Base-by-base conservation (phyloP, 2,888 invertebrate species). In the Pterostichus niger region DNA sequence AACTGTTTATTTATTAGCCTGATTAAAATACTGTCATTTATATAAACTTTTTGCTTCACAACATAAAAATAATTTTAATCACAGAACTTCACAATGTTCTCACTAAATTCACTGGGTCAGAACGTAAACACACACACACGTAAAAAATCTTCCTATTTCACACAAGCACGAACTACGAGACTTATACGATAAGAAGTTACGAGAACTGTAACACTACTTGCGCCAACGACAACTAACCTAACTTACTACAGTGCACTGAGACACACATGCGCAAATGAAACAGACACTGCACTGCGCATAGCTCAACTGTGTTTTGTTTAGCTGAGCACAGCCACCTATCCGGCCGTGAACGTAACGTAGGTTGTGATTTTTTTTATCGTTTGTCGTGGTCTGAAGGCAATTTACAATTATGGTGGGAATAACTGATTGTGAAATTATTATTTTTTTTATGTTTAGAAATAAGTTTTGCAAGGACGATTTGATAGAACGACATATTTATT, bases 281-380 rank as follows among this genome's bases (percentile, higher is more conserved):
- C 31, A 59, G 24, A 35, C 73, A 73, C 15, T 73, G 73, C 73
- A 73, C 49, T 49, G 46, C 73, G 73, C 73, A 46, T 46, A 15
- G 11, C 49, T 46, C 46, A 73, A 17, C n/a, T 13, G 64, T 73
- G 54, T 76, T 52, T 76, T 76, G 52, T 76, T 76, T 76, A 73
- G 64, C 56, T 13, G 52, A n/a, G 24, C 59, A 24, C 64, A 64
- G 64, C 64, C 64, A 64, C 64, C 64, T 64, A 64, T 64, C 40
- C 35, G 64, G 64, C 64, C 64, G 64, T 64, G 64, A 64, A 64
- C 61, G 61, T 6, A 56, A 77, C 78, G 78, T 78, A 78, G 78
- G 78, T 10, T 44, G 61, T 7, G 17, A 78, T 59, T 78, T 78
- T n/a, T 46, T 78, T 78, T 46, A 78, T 44, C 59, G 44, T 44